phyloP scores from a whole-genome alignment of 2,113 vertebrate genomes.

The Alosa alosa region DNA sequence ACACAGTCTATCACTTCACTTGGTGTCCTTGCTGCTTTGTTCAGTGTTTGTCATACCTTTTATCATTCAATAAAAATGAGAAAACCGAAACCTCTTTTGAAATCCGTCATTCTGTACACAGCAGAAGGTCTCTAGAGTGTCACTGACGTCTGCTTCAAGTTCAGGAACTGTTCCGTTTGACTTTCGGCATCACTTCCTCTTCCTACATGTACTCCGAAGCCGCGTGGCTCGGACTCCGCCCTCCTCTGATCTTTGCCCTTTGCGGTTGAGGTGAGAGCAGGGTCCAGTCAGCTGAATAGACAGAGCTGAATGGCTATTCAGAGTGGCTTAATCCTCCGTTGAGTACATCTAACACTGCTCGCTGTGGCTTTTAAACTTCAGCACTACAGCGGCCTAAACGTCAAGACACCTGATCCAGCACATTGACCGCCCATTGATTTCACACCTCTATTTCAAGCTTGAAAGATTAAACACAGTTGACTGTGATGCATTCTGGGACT shows the following conservation, averaged over 20 bases:
- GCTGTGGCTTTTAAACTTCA: not conserved
- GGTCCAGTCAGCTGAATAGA: not conserved
- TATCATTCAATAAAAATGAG: not conserved
- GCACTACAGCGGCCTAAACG: not conserved
- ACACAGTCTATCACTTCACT: not conserved
- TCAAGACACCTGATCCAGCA: not conserved
- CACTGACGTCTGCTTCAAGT: not conserved
- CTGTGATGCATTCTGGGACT: not conserved
- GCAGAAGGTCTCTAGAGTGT: not conserved
- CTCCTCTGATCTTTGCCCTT: not conserved
- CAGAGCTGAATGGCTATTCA: slow-evolving; percentile 10
- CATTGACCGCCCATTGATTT: not conserved
- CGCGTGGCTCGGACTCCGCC: not conserved
- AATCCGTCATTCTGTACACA: not conserved
- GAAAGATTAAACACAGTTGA: not conserved
- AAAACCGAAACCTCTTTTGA: not conserved
- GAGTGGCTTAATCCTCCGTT: not conserved
- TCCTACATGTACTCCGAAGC: not conserved
- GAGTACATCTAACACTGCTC: not conserved
- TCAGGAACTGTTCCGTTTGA: not conserved
- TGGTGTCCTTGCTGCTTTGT: not conserved
- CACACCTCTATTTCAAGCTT: not conserved
- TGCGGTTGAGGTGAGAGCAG: not conserved
- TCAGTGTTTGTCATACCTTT: not conserved
- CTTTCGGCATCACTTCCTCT: not conserved